A percentile compares a stretch with the other conserved stretches of the same genome.
Evolutionary conservation across 2,888 invertebrate genomes (phyloP).

Genomic region (Eutolmus rufibarbis): DNA sequence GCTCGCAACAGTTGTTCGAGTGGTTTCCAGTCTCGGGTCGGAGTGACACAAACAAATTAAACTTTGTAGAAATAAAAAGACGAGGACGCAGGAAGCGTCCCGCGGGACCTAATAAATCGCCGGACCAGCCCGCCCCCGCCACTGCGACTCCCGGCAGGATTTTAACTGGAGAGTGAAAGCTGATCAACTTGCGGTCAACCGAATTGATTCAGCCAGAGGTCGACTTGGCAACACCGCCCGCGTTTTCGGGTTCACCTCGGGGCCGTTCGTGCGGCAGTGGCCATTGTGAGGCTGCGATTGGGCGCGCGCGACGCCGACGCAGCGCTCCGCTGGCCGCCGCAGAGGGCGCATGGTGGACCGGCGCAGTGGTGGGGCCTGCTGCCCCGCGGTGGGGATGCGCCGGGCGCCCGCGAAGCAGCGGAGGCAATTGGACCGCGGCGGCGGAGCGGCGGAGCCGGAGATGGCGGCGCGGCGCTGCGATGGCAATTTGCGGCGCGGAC

Average conservation of each 20-base stretch:
- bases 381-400: not conserved
- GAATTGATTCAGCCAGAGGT: not conserved
- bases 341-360: conserved; percentile 9
- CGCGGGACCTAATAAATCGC: not conserved
- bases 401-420: not conserved
- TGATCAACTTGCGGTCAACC: not conserved
- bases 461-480: not conserved
- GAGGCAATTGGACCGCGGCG: not conserved
- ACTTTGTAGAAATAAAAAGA: conserved; percentile 1
- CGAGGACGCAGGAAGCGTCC: not conserved
- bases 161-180: not conserved
- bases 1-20: conserved; percentile 47
- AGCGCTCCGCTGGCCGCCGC: not conserved
- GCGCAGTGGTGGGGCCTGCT: not conserved
- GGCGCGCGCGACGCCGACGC: conserved; percentile 40
- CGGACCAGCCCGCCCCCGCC: not conserved
- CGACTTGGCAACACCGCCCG: not conserved
- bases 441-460: not conserved
- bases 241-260: not conserved
- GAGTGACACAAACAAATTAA: conserved; percentile 35
- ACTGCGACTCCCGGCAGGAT: not conserved
- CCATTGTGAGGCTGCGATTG: conserved; percentile 45
- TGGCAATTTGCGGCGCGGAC: not conserved
- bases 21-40: not conserved
- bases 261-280: conserved; percentile 34